A percentile compares a stretch with the other conserved stretches of the same genome.
phyloP scores from a whole-genome alignment of 2,113 vertebrate species.

The Phyllostomus discolor region DNA sequence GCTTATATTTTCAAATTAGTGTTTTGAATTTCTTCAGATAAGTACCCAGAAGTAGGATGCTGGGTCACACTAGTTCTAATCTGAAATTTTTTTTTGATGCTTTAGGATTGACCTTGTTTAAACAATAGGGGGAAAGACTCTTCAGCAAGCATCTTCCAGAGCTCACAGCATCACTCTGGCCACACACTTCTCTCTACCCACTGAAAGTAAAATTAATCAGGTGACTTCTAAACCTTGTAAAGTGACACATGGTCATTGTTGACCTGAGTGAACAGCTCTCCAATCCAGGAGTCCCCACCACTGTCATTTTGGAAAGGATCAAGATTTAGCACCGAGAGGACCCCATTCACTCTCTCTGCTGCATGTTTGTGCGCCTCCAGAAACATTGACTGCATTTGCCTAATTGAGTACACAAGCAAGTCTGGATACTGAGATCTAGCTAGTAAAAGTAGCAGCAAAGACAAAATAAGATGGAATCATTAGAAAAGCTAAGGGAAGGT shows the following conservation, averaged over 20 bases:
- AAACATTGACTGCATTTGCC: not conserved
- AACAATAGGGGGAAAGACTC: not conserved
- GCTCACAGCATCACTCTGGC: not conserved
- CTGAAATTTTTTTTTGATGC: not conserved
- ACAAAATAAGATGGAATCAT: not conserved
- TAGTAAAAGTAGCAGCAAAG: constrained; percentile 22
- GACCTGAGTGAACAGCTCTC: not conserved
- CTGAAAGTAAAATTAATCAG: not conserved
- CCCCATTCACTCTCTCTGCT: not conserved
- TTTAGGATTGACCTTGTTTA: not conserved
- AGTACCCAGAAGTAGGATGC: not conserved
- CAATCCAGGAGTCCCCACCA: not conserved
- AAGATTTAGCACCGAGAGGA: not conserved
- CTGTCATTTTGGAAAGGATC: not conserved
- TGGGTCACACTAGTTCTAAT: not conserved
- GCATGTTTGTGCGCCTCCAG: not conserved
- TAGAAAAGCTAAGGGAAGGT: constrained; percentile 13
- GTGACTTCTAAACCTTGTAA: not conserved
- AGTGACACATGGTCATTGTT: not conserved
- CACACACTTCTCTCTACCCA: not conserved
- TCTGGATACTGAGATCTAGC: constrained; percentile 16
- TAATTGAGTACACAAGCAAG: not conserved
- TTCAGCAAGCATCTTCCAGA: not conserved
- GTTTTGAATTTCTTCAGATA: not conserved
- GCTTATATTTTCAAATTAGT: not conserved